Conservation (phyloP, 2,888 invertebrate species). For the Nephrocerus scutellatus region DNA sequence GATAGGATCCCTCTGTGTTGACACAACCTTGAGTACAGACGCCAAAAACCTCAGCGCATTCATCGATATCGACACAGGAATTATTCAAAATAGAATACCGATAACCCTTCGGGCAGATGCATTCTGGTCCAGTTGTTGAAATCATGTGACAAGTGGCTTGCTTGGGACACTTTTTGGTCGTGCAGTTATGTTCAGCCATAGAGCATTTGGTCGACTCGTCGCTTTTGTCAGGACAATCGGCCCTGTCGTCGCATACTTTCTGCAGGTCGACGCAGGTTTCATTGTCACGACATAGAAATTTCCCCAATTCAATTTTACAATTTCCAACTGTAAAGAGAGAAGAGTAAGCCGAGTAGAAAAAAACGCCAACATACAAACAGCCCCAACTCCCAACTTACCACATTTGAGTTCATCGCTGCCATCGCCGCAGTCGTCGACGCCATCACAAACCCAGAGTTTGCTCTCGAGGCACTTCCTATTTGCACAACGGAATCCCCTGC, state of each 20-base stretch:
- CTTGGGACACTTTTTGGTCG: slow-evolving; percentile 34
- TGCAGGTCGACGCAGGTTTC: slow-evolving; percentile 51
- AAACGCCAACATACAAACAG: no score
- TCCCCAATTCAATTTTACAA: slow-evolving; percentile 49
- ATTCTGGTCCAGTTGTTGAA: slow-evolving; percentile 51
- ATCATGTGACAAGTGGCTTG: slow-evolving; percentile 46
- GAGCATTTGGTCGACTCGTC: slow-evolving; percentile 54
- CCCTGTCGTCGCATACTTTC: slow-evolving; percentile 52
- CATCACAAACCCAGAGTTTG: slow-evolving; percentile 52
- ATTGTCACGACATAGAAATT: slow-evolving; percentile 52
- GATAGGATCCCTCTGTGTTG: slow-evolving; percentile 55
- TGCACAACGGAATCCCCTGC: slow-evolving; percentile 58
- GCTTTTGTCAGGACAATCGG: slow-evolving; percentile 56
- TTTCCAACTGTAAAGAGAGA: slow-evolving; percentile 28
- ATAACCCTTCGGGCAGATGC: slow-evolving; percentile 53
- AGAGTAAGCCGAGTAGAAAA: neutral
- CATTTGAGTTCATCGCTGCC: slow-evolving; percentile 52
- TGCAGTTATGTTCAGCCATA: slow-evolving; percentile 28
- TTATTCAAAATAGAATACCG: slow-evolving; percentile 26
- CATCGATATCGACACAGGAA: slow-evolving; percentile 53
- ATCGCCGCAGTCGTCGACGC: slow-evolving; percentile 54
- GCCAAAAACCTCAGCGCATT: slow-evolving; percentile 55
- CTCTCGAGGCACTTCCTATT: slow-evolving; percentile 52
- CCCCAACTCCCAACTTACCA: slow-evolving; percentile 48
- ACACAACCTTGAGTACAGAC: slow-evolving; percentile 64